phyloP scores from a whole-genome alignment of 2,888 invertebrate species.

The Quadriops clusia region DNA sequence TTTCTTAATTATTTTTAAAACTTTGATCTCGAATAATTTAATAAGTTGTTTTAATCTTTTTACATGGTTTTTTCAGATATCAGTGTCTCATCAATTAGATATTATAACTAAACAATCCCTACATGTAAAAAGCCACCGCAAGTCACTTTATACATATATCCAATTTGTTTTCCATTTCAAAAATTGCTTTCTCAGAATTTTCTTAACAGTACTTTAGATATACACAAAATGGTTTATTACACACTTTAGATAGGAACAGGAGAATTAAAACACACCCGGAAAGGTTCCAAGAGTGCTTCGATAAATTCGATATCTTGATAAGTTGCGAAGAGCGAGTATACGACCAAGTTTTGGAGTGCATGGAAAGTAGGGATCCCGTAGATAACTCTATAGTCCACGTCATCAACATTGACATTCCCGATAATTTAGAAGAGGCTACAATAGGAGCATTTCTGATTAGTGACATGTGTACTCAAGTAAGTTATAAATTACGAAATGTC shows the following conservation, averaged over 20 bases:
- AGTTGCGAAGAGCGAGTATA: constrained; percentile 98
- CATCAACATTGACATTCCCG: constrained; percentile 96
- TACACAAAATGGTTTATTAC: constrained; percentile 94
- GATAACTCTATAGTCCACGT: constrained; percentile 88
- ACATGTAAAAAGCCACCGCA: too few species aligned
- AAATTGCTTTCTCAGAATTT: constrained; percentile 13
- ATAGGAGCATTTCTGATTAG: constrained; percentile 96
- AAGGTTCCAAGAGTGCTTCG: constrained; percentile 78
- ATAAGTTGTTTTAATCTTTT: too few species aligned
- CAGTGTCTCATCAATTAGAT: too few species aligned
- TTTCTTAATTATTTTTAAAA: too few species aligned
- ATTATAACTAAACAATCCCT: too few species aligned
- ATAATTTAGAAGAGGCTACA: constrained; percentile 98
- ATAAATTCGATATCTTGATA: constrained; percentile 90
- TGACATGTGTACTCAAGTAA: constrained; percentile 84
- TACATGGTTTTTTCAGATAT: too few species aligned
- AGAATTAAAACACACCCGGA: constrained; percentile 91
- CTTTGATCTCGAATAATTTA: too few species aligned
- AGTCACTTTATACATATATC: too few species aligned
- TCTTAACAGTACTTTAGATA: constrained; percentile 46
- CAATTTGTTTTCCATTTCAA: too few species aligned
- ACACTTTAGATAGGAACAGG: constrained; percentile 95
- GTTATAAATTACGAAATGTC: constrained; percentile 16
- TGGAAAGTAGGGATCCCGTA: constrained; percentile 67
- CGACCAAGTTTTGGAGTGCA: constrained; percentile 93